These are phyloP conservation scores for Pharmacophagus antenor DNA, from an alignment of 2,888 invertebrate genomes.

Conservation along the genomic window DNA sequence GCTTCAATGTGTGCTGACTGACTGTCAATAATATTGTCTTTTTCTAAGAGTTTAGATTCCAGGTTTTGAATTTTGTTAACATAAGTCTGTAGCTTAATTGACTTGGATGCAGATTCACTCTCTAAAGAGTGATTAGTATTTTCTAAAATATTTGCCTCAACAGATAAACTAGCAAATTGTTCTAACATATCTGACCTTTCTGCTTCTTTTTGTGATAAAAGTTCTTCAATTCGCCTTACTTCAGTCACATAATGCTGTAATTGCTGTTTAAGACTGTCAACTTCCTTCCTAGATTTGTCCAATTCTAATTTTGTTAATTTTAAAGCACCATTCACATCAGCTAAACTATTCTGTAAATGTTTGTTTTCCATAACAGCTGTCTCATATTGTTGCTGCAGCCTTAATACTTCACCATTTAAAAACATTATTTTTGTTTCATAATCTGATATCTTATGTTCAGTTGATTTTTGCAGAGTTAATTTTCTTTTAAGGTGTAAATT, in stretches of 20 bases:
- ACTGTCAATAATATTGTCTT: conserved; percentile 65
- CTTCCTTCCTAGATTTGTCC: conserved; percentile 85
- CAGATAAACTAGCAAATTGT: conserved; percentile 87
- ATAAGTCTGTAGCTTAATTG: conserved; percentile 77
- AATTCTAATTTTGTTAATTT: conserved; percentile 84
- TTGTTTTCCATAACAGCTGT: conserved; percentile 84
- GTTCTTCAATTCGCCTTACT: conserved; percentile 88
- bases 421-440: conserved; percentile 78
- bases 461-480: conserved; percentile 62
- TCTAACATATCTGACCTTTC: conserved; percentile 90
- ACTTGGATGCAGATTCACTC: conserved; percentile 86
- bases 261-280: conserved; percentile 87
- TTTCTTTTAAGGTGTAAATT: conserved; percentile 80
- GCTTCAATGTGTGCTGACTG: conserved; percentile 62
- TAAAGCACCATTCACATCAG: conserved; percentile 82
- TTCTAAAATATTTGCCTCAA: conserved; percentile 88
- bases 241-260: conserved; percentile 91
- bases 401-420: conserved; percentile 81
- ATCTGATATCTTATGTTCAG: conserved; percentile 74
- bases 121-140: conserved; percentile 90
- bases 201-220: conserved; percentile 87
- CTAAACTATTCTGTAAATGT: conserved; percentile 86
- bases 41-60: conserved; percentile 82
- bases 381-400: conserved; percentile 79
- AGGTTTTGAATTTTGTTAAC: conserved; percentile 78